Conservation (phyloP, 2,888 invertebrate genomes). For the Prenolepis imparis region DNA sequence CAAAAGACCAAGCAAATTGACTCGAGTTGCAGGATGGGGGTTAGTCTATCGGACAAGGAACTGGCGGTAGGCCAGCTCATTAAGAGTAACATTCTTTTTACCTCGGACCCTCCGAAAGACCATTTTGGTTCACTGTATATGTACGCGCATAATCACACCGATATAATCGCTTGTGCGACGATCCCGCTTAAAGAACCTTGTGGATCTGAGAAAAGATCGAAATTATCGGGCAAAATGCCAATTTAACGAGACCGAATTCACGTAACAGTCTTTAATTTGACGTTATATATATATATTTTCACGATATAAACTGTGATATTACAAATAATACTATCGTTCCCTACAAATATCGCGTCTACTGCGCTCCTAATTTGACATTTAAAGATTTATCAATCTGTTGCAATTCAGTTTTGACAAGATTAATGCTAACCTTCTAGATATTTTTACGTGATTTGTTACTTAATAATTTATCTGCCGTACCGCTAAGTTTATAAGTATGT, state of each 20-base stretch:
- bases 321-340: neutral
- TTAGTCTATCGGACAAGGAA: constrained; percentile 71
- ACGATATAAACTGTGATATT: neutral
- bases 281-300: neutral
- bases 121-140: constrained; percentile 61
- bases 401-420: neutral
- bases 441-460: neutral
- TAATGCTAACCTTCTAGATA: neutral
- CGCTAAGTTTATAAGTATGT: neutral
- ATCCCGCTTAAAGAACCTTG: neutral
- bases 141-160: constrained; percentile 59
- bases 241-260: constrained; percentile 18
- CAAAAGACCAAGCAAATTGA: constrained; percentile 65
- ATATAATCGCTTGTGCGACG: constrained; percentile 51
- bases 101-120: constrained; percentile 60
- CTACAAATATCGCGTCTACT: neutral
- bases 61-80: constrained; percentile 80
- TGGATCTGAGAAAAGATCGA: neutral
- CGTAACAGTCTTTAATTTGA: constrained; percentile 12
- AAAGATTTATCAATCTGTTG: neutral
- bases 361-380: neutral
- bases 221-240: constrained; percentile 39
- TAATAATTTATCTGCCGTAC: neutral
- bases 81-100: constrained; percentile 78
- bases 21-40: constrained; percentile 70